Conservation (phyloP, 2,888 invertebrate genomes). For the Epirrhoe tristata region DNA sequence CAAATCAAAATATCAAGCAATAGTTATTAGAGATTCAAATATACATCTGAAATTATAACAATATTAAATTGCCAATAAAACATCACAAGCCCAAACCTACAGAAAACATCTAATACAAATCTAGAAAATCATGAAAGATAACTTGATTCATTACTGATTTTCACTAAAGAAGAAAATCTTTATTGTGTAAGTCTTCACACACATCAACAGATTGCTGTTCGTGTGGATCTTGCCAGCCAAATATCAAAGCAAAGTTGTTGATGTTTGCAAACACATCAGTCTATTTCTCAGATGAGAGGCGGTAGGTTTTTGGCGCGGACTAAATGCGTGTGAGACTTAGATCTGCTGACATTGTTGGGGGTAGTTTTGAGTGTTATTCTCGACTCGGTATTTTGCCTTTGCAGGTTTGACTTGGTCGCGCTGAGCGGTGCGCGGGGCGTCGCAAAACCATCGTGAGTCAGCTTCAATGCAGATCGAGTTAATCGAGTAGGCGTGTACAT, state of each 20-base stretch:
- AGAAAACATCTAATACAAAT: constrained; percentile 30
- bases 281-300: constrained; percentile 63
- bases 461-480: constrained; percentile 71
- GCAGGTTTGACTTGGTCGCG: constrained; percentile 66
- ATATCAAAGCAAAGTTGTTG: constrained; percentile 13
- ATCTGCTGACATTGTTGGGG: constrained; percentile 66
- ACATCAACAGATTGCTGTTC: constrained; percentile 32
- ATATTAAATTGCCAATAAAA: constrained; percentile 43
- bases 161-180: constrained; percentile 35
- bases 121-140: constrained; percentile 35
- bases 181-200: constrained; percentile 25
- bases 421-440: constrained; percentile 76
- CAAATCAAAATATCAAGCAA: constrained; percentile 21
- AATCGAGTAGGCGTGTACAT: constrained; percentile 70
- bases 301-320: constrained; percentile 71
- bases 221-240: constrained; percentile 15
- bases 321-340: constrained; percentile 74
- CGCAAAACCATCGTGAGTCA: constrained; percentile 72
- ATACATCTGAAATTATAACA: constrained; percentile 48
- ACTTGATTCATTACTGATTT: constrained; percentile 43
- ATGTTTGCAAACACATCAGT: constrained; percentile 25
- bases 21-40: constrained; percentile 52
- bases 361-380: constrained; percentile 62
- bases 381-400: constrained; percentile 64
- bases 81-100: constrained; percentile 45